These are phyloP conservation scores for Chironomus tepperi DNA, from an alignment of 1,140 invertebrate species.

Conservation along the genomic window DNA sequence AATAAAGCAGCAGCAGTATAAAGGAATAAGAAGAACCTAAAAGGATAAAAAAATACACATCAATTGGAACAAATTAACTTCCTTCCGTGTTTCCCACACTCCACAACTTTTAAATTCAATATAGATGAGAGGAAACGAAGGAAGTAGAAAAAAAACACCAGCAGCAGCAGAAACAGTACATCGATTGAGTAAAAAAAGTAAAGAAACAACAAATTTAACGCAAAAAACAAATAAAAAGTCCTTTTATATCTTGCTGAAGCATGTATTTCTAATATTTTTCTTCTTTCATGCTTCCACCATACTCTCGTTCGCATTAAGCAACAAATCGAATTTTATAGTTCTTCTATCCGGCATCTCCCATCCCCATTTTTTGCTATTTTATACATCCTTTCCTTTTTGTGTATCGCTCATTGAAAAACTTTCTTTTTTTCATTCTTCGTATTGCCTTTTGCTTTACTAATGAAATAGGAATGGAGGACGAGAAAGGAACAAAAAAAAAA, in stretches of 20 bases:
- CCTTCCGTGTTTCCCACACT: neutral
- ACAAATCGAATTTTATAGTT: slow-evolving; percentile 24
- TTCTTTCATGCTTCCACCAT: neutral
- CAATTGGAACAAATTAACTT: slow-evolving; percentile 15
- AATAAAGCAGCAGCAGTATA: neutral
- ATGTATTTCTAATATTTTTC: neutral
- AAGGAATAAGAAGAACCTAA: neutral
- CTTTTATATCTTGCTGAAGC: neutral
- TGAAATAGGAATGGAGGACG: no score
- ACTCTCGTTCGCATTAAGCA: neutral
- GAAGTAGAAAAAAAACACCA: neutral
- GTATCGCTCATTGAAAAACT: neutral
- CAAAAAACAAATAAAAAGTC: slow-evolving; percentile 17
- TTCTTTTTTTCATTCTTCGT: neutral
- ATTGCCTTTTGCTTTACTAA: no score
- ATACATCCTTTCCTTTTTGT: neutral
- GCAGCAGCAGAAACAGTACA: neutral
- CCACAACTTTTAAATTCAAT: neutral
- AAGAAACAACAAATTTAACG: slow-evolving; percentile 22
- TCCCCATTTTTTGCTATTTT: neutral
- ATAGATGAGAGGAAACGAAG: neutral
- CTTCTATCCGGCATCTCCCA: neutral
- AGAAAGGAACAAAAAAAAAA: neutral
- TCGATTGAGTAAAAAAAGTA: neutral
- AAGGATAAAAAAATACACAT: slow-evolving; percentile 9